phyloP scores from a whole-genome alignment of 2,888 invertebrate species.

The Odontocerum albicorne region DNA sequence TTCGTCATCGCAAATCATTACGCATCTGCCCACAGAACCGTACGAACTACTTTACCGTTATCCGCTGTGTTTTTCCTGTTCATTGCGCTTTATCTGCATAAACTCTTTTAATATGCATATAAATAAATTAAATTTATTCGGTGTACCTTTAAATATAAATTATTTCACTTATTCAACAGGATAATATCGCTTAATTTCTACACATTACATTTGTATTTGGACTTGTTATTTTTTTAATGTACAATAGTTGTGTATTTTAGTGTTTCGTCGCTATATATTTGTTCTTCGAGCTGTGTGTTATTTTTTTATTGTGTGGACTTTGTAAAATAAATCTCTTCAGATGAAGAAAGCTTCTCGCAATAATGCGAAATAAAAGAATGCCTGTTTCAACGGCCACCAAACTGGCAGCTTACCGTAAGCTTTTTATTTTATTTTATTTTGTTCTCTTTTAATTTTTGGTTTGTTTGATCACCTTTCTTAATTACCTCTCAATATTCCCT shows the following conservation, averaged over 20 bases:
- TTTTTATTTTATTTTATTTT: conserved; percentile 47
- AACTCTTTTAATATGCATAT: too few relatives aligned
- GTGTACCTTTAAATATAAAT: too few relatives aligned
- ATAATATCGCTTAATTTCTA: too few relatives aligned
- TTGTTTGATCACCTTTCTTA: conserved; percentile 7
- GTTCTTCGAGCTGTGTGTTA: not conserved
- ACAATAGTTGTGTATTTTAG: not conserved
- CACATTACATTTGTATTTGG: too few relatives aligned
- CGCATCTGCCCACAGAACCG: conserved; percentile 13
- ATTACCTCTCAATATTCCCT: not conserved
- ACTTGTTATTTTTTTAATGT: too few relatives aligned
- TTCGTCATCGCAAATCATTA: conserved; percentile 17
- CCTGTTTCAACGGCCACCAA: conserved; percentile 58
- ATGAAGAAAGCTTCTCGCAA: too few relatives aligned
- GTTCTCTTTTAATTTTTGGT: not conserved
- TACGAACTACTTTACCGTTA: too few relatives aligned
- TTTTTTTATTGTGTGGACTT: conserved; percentile 45
- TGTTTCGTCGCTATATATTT: conserved; percentile 1
- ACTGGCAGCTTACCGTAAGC: conserved; percentile 58
- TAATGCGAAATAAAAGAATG: conserved; percentile 60
- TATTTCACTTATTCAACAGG: too few relatives aligned
- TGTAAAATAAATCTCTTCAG: too few relatives aligned
- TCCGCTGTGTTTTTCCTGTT: too few relatives aligned
- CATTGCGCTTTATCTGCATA: too few relatives aligned
- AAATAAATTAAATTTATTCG: too few relatives aligned